Evolutionary conservation across 2,888 invertebrate genomes (phyloP), one percentile per base, ranked within the genome.

Genomic region (Subacronicta megacephala): DNA sequence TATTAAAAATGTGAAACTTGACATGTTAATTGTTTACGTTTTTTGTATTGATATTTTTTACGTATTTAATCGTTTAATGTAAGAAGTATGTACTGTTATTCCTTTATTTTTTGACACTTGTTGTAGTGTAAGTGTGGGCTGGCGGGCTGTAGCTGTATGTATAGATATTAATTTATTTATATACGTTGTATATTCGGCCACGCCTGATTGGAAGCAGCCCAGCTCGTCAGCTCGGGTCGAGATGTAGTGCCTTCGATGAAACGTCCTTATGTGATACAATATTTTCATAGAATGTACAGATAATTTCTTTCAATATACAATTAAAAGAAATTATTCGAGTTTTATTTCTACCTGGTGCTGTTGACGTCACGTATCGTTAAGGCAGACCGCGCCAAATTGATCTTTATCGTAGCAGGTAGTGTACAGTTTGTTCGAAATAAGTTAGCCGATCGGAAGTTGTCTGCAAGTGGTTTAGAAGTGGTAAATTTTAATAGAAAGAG

Each of bases 251-350:
- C 93, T 93, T 92, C 83, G 85, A 89, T 83, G 81, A 85, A 83
- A 89, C 92, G 92, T 93, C 93, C 92, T 89, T 87, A 90, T 93
- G 93, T 93, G 93, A 93, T 93, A 93, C 82, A 85, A 88, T 89
- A 87, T 89, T 87, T 90, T 90, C 90, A 76, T 92, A 90, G 84
- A 89, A 84, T 93, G 92, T 93, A 93, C 88, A 93, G 91, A 89
- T 86, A 77, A 92, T 90, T 89, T 89, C 91, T 90, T 92, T 89
- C 88, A 93, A 90, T 92, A 93, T 89, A 90, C 88, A 92, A 90
- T 75, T 80, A 78, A 85, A n/a, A 85, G 62, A 45, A 57, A 70
- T 50, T 43, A 55, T 38, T 72, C 52, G 41, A 7, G 63, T 78
- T 78, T 79, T 67, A 72, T 77, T 80, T 72, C 17, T 7, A 17